Evolutionary conservation across 2,113 vertebrate species (phyloP).

Genomic region (Malaclemys terrapin): DNA sequence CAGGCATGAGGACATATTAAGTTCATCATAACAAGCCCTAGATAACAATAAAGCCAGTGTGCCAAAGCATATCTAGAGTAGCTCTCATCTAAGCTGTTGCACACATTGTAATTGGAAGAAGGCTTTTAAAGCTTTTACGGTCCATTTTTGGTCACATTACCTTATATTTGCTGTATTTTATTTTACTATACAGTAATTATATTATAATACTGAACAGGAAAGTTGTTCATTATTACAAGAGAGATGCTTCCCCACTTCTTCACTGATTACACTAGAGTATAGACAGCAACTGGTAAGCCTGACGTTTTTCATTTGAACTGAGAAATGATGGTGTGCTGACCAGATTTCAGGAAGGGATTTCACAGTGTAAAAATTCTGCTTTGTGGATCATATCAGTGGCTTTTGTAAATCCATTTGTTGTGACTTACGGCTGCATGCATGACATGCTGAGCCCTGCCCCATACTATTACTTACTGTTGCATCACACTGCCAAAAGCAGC

Average conservation of each 20-base stretch:
- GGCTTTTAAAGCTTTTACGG: not conserved
- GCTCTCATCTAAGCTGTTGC: not conserved
- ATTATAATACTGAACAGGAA: not conserved
- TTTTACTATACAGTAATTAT: not conserved
- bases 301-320: not conserved
- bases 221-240: not conserved
- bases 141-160: not conserved
- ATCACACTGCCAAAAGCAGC: conserved; percentile 76
- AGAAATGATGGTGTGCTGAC: not conserved
- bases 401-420: conserved; percentile 74
- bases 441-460: conserved; percentile 79
- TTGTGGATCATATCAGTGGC: not conserved
- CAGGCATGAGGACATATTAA: not conserved
- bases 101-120: not conserved
- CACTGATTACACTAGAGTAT: not conserved
- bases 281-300: not conserved
- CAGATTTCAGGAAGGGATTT: conserved; percentile 46
- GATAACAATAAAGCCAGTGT: not conserved
- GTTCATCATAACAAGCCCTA: not conserved
- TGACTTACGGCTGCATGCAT: conserved; percentile 74
- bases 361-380: not conserved
- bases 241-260: not conserved
- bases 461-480: conserved; percentile 80
- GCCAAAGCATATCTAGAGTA: not conserved
- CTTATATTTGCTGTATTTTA: not conserved